Conservation (phyloP, 2,797 vertebrate species). For the Novumbra hubbsi region DNA sequence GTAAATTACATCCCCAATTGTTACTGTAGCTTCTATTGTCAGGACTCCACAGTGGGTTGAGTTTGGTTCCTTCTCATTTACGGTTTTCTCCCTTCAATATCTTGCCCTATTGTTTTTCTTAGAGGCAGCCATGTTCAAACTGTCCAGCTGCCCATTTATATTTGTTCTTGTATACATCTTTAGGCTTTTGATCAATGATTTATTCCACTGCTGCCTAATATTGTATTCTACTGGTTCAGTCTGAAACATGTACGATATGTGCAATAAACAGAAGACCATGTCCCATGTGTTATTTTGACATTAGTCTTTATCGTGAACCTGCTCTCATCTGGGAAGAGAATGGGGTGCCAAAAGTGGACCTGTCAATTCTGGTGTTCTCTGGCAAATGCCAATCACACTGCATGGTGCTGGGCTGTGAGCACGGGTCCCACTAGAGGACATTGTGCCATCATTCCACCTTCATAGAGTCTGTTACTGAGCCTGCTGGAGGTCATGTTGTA, state of each 20-base stretch:
- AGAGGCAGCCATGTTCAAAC: slow-evolving; percentile 44
- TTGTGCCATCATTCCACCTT: no score
- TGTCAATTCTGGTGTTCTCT: no score
- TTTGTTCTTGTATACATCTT: slow-evolving; percentile 59
- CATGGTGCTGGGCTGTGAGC: no score
- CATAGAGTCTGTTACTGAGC: no score
- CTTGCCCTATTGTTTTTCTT: slow-evolving; percentile 15
- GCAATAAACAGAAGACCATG: slow-evolving; percentile 75
- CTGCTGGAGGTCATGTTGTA: no score
- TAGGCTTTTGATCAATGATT: slow-evolving; percentile 56
- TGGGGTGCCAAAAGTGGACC: no score
- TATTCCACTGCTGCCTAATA: slow-evolving; percentile 65
- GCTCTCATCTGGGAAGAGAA: no score
- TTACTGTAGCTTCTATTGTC: slow-evolving; percentile 36
- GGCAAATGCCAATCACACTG: no score
- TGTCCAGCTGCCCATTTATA: slow-evolving; percentile 49
- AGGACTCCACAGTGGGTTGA: slow-evolving; percentile 33
- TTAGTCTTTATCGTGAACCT: no score
- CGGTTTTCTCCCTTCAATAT: slow-evolving; percentile 10
- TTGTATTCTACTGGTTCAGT: slow-evolving; percentile 69
- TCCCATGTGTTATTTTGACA: slow-evolving; percentile 22
- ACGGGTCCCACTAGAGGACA: no score
- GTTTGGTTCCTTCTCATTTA: slow-evolving; percentile 42
- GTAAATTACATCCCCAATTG: slow-evolving; percentile 26
- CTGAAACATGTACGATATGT: slow-evolving; percentile 74